A percentile compares a stretch with the other conserved stretches of the same genome.
phyloP scores from a whole-genome alignment of 2,888 invertebrate species.

The Corbicula japonica region DNA sequence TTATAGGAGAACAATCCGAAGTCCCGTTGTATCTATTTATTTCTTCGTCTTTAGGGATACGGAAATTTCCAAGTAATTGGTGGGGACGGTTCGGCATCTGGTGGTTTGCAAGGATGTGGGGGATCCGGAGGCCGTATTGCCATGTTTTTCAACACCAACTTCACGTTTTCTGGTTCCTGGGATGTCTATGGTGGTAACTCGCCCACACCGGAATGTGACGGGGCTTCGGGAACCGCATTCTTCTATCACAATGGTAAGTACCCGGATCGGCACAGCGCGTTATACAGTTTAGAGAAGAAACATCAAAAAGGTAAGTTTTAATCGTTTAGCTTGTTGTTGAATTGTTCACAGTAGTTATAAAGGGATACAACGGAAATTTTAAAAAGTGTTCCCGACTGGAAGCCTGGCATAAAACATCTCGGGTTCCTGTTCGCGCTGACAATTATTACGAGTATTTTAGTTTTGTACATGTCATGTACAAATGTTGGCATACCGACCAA shows the following conservation, averaged over 20 bases:
- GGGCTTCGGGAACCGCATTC: constrained; percentile 77
- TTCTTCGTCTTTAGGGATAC: no score
- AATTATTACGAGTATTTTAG: no score
- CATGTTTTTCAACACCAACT: constrained; percentile 75
- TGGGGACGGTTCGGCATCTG: constrained; percentile 65
- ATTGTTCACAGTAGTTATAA: no score
- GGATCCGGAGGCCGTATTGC: constrained; percentile 79
- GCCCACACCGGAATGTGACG: constrained; percentile 60
- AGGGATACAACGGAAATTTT: no score
- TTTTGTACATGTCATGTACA: no score
- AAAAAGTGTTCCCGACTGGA: no score
- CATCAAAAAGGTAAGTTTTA: background rate
- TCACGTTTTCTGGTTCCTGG: constrained; percentile 76
- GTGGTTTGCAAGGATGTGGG: constrained; percentile 61
- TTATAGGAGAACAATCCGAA: no score
- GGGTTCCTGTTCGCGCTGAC: no score
- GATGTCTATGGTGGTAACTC: constrained; percentile 74
- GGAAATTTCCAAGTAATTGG: constrained; percentile 76
- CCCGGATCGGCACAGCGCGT: background rate
- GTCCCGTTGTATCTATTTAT: no score
- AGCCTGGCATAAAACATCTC: no score
- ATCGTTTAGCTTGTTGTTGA: background rate
- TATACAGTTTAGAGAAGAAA: background rate
- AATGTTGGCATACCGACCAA: no score
- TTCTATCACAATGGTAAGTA: constrained; percentile 77